phyloP scores from a whole-genome alignment of 1,140 invertebrate genomes.

The Bombyx mori region DNA sequence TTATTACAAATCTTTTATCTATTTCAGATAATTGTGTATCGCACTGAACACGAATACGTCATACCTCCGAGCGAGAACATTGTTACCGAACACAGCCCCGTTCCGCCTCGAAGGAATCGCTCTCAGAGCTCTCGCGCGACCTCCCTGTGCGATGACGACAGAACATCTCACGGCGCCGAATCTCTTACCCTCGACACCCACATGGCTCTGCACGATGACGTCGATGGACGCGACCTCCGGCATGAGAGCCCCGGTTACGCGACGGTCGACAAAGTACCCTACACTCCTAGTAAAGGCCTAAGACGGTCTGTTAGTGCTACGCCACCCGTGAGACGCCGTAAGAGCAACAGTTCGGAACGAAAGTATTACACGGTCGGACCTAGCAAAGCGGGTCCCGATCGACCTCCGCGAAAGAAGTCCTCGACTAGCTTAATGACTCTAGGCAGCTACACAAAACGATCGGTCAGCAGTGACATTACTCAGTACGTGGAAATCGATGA shows the following conservation, averaged over 20 bases:
- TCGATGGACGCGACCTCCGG: constrained; percentile 63
- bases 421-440: constrained; percentile 66
- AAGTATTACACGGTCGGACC: constrained; percentile 80
- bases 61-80: constrained; percentile 67
- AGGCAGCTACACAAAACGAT: constrained; percentile 52
- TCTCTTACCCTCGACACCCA: constrained; percentile 72
- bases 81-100: constrained; percentile 55
- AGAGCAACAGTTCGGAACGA: constrained; percentile 67
- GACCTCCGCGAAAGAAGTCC: constrained; percentile 72
- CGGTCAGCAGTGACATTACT: constrained; percentile 62
- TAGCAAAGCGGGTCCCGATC: constrained; percentile 44
- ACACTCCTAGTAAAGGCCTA: constrained; percentile 31
- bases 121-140: constrained; percentile 73
- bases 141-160: constrained; percentile 77
- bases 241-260: constrained; percentile 77
- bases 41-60: constrained; percentile 75
- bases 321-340: constrained; percentile 46
- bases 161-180: constrained; percentile 80
- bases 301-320: constrained; percentile 54
- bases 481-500: constrained; percentile 77
- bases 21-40: constrained; percentile 75
- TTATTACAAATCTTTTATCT: neutral
- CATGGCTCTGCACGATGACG: constrained; percentile 39
- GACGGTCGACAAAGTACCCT: constrained; percentile 74
- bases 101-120: constrained; percentile 62